Evolutionary conservation across 2,113 vertebrate species (phyloP), one percentile per base, ranked within the genome.

Genomic region (Bothrops jararaca): DNA sequence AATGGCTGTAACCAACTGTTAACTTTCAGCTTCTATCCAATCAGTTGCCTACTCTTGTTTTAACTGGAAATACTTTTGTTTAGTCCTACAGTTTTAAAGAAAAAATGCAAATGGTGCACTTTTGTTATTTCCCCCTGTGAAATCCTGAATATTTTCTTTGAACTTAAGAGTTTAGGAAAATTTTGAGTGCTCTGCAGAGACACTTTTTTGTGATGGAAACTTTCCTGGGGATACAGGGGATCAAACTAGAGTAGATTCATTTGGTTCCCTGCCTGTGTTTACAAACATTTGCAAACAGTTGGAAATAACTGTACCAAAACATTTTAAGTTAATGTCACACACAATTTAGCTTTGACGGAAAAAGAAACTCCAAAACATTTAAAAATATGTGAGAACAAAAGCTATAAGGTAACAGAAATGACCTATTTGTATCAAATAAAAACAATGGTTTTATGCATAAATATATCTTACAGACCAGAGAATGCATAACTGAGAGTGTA

Each of bases 271-370:
- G 22, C n/a, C 45, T 86, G 23, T 57, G 85, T 54, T 91, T 80
- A 15, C 48, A 86, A 91, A 50, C 1, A 4, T 60, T 91, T 34
- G 1, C 42, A 86, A 60, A 26, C 15, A 8, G 22, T 52, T 60
- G 39, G 64, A 93, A 53, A 2, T 54, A 74, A 56, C 54, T 56
- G 69, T 34, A 34, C 50, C 85, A 87, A 54, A 80, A 0, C 0
- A 45, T 88, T 90, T n/a, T 48, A 60, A 91, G 89, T 92, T 96
- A 56, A 57, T 53, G 85, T 20, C 20, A n/a, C 26, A 92, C 39
- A 5, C 8, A 88, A 53, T n/a, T 88, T 53, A 88, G 26, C 23
- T 34, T 0, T 93, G 34, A 89, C 8, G 10, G 52, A 88, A 87
- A 53, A 53, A 87, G 24, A 18, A 7, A 64, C 87, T 3, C 80